phyloP scores from a whole-genome alignment of 2,888 invertebrate genomes.

The Antheraea yamamai region DNA sequence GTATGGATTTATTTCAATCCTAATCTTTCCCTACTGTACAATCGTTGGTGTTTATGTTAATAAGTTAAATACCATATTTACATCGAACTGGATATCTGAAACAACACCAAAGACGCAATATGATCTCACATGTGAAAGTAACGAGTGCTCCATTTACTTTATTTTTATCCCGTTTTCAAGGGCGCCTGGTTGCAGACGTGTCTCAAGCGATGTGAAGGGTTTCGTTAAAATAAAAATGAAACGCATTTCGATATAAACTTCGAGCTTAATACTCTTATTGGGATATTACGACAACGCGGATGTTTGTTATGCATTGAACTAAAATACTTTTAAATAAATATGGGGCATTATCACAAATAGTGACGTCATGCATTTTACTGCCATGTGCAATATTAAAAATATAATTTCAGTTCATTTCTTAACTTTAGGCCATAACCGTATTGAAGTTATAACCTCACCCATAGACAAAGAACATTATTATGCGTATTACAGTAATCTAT shows the following conservation, averaged over 20 bases:
- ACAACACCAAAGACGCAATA: constrained; percentile 22
- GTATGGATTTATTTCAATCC: background rate
- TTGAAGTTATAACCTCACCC: background rate
- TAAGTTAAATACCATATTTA: background rate
- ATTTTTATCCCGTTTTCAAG: constrained; percentile 42
- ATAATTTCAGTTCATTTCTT: background rate
- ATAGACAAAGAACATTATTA: no score
- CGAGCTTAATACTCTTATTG: background rate
- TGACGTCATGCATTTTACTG: background rate
- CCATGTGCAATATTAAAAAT: background rate
- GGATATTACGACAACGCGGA: constrained; percentile 4
- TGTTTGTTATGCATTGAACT: constrained; percentile 2
- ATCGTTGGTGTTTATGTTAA: background rate
- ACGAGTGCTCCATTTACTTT: constrained; percentile 31
- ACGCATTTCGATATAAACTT: constrained; percentile 20
- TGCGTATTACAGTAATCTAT: no score
- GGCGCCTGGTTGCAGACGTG: constrained; percentile 30
- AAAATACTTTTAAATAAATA: background rate
- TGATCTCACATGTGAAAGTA: constrained; percentile 32
- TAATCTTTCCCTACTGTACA: background rate
- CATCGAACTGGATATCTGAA: constrained; percentile 22
- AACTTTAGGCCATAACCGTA: background rate
- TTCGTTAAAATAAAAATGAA: constrained; percentile 17
- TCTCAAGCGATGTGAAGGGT: constrained; percentile 23
- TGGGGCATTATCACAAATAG: background rate